Conservation (phyloP, 1,140 invertebrate genomes). For the Bombus confusus region DNA sequence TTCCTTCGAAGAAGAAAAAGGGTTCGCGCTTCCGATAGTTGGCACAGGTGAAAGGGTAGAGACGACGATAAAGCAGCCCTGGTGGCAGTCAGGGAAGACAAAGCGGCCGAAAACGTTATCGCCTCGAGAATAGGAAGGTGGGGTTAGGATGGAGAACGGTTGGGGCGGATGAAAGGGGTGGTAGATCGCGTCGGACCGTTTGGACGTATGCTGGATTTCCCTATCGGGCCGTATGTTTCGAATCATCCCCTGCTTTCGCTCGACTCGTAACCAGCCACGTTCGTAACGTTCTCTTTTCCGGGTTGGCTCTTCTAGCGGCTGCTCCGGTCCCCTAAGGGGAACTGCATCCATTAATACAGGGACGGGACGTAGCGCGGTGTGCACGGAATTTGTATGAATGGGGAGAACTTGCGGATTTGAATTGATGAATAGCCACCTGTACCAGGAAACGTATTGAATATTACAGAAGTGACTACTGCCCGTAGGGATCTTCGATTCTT, state of each 20-base stretch:
- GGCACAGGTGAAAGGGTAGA: conserved; percentile 41
- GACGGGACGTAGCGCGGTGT: conserved; percentile 51
- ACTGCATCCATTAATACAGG: conserved; percentile 75
- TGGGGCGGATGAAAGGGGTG: conserved; percentile 17
- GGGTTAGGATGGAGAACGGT: not conserved
- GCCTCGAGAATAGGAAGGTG: conserved; percentile 47
- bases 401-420: conserved; percentile 76
- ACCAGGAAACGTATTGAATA: conserved; percentile 71
- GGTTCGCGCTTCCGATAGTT: conserved; percentile 37
- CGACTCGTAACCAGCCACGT: conserved; percentile 50
- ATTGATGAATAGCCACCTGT: conserved; percentile 77
- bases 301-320: conserved; percentile 27
- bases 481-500: conserved; percentile 37
- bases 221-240: conserved; percentile 79
- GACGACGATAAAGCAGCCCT: conserved; percentile 39
- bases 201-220: conserved; percentile 78
- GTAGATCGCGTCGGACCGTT: conserved; percentile 46
- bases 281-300: conserved; percentile 54
- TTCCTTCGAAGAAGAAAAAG: not conserved
- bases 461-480: conserved; percentile 59
- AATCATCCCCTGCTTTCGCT: conserved; percentile 71
- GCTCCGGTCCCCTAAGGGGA: conserved; percentile 65
- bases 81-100: conserved; percentile 38
- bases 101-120: conserved; percentile 64
- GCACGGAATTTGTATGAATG: conserved; percentile 77